A percentile compares a stretch with the other conserved stretches of the same genome.
Evolutionary conservation across 2,113 vertebrate genomes (phyloP).

Genomic region (Cyprinodon variegatus): DNA sequence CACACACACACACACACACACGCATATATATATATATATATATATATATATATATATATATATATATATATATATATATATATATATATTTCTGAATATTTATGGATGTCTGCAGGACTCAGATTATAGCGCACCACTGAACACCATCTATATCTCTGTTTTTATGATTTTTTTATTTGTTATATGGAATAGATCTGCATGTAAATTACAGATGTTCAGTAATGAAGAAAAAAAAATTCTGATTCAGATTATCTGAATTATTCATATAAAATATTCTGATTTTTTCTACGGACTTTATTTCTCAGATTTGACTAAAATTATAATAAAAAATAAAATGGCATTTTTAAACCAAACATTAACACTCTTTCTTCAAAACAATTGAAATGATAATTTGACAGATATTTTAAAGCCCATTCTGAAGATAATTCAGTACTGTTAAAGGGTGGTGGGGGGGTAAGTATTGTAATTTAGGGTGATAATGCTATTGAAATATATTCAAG

Average conservation of each 20-base stretch:
- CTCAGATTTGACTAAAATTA: conserved; percentile 5
- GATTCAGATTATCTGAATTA: neutral
- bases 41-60: neutral
- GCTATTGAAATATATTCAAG: conserved; percentile 81
- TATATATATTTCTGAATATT: conserved; percentile 15
- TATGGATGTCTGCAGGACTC: neutral
- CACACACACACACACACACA: too few species aligned
- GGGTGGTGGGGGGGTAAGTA: conserved; percentile 36
- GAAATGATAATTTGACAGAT: conserved; percentile 49
- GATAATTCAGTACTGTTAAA: conserved; percentile 62
- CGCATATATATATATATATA: neutral
- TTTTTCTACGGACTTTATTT: neutral
- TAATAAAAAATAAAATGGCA: neutral
- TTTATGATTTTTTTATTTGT: neutral
- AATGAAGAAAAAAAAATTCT: neutral
- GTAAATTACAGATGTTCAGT: neutral
- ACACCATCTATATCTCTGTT: neutral
- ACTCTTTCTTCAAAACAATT: conserved; percentile 25
- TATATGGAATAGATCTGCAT: neutral
- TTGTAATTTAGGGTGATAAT: conserved; percentile 73
- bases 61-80: conserved; percentile 27
- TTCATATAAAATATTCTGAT: neutral
- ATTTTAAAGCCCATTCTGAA: conserved; percentile 59
- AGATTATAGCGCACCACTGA: neutral
- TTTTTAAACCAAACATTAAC: conserved; percentile 17